These are phyloP conservation scores for Acrobasis repandana DNA, from an alignment of 2,888 invertebrate species.

Conservation along the genomic window DNA sequence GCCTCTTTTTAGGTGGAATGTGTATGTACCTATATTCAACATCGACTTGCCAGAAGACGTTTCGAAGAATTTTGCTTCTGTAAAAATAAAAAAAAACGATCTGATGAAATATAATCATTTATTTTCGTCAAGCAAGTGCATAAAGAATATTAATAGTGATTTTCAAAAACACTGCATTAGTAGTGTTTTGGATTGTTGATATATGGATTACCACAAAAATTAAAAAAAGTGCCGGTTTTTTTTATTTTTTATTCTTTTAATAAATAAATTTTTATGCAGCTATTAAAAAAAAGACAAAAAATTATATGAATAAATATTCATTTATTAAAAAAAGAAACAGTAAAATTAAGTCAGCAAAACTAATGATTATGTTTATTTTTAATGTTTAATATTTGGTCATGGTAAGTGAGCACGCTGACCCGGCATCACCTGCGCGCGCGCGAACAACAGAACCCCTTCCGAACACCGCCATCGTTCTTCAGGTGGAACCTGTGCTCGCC, in stretches of 20 bases:
- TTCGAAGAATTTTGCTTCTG: slow-evolving; percentile 5
- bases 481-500: background rate
- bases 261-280: no score
- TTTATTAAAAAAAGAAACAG: no score
- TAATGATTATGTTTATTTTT: slow-evolving; percentile 35
- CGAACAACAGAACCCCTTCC: slow-evolving; percentile 3
- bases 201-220: no score
- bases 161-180: background rate
- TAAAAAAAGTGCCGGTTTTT: no score
- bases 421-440: slow-evolving; percentile 6
- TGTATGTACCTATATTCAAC: slow-evolving; percentile 1
- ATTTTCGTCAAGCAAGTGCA: background rate
- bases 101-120: background rate
- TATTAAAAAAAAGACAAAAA: no score
- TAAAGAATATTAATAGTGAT: background rate
- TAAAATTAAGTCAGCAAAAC: background rate
- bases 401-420: slow-evolving; percentile 33
- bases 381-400: slow-evolving; percentile 33
- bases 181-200: no score
- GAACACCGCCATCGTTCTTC: slow-evolving; percentile 4
- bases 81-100: background rate
- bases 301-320: no score
- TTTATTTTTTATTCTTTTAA: no score
- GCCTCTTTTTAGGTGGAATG: background rate
- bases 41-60: slow-evolving; percentile 3